Conservation (phyloP, 2,113 vertebrate genomes). For the Meles meles region DNA sequence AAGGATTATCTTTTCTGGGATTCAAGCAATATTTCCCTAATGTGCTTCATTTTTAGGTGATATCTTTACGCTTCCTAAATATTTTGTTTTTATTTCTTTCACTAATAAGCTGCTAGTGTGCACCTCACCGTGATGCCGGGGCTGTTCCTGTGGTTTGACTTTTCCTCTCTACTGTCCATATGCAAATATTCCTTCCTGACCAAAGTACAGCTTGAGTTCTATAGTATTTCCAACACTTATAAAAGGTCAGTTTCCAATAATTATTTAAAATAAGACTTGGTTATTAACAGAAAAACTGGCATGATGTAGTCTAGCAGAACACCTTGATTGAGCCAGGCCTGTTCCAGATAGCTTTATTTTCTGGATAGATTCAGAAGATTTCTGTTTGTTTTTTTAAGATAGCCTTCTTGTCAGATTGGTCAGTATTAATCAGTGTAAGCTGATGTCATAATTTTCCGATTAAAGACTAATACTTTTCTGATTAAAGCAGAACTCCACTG, state of each 20-base stretch:
- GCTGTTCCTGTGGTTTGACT: not conserved
- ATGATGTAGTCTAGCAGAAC: constrained; percentile 37
- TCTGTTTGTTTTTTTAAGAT: not conserved
- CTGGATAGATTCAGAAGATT: constrained; percentile 61
- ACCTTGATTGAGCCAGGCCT: constrained; percentile 43
- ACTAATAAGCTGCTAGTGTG: constrained; percentile 56
- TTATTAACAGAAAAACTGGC: constrained; percentile 49
- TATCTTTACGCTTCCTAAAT: constrained; percentile 78
- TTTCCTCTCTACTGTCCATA: not conserved
- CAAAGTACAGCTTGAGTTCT: constrained; percentile 26
- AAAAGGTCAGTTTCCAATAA: constrained; percentile 35
- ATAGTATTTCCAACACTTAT: constrained; percentile 8
- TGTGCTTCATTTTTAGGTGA: constrained; percentile 78
- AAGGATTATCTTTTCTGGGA: constrained; percentile 77
- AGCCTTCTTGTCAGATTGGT: constrained; percentile 48
- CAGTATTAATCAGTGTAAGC: constrained; percentile 55
- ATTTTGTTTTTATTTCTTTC: constrained; percentile 77
- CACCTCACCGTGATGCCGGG: constrained; percentile 47
- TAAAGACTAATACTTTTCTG: constrained; percentile 66
- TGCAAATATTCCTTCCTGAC: constrained; percentile 15
- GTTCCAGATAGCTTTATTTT: constrained; percentile 64
- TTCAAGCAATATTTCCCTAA: constrained; percentile 76
- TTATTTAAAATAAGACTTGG: constrained; percentile 59
- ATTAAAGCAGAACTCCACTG: constrained; percentile 55
- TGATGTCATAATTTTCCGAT: constrained; percentile 71